These are phyloP conservation scores for Pomacea maculata DNA, from an alignment of 1,140 invertebrate species.

Conservation along the genomic window DNA sequence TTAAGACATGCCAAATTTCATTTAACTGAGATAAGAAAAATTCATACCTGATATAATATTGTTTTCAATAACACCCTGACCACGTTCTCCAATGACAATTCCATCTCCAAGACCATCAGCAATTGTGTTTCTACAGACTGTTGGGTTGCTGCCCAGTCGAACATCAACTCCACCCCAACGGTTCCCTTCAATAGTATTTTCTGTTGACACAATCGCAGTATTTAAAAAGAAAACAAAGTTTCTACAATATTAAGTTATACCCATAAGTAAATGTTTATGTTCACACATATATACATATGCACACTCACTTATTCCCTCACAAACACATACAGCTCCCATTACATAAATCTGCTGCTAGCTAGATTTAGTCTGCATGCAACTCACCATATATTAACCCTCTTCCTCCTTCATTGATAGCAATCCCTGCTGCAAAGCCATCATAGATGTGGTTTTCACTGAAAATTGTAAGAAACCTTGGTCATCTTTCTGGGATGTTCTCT, in stretches of 20 bases:
- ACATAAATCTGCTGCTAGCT: background rate
- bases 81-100: conserved; percentile 54
- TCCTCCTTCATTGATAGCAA: conserved; percentile 57
- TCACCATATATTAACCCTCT: conserved; percentile 53
- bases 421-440: conserved; percentile 54
- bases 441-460: conserved; percentile 57
- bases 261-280: background rate
- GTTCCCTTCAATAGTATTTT: conserved; percentile 54
- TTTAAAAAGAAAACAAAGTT: background rate
- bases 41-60: conserved; percentile 53
- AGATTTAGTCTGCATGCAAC: background rate
- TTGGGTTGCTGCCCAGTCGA: conserved; percentile 49
- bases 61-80: conserved; percentile 50
- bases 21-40: background rate
- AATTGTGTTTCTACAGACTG: conserved; percentile 49
- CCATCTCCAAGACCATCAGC: conserved; percentile 56
- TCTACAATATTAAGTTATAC: background rate
- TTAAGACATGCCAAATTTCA: background rate
- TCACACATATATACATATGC: background rate
- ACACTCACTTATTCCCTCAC: background rate
- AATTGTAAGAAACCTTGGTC: background rate
- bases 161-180: conserved; percentile 60
- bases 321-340: background rate
- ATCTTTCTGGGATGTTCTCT: too few relatives aligned
- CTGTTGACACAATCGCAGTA: conserved; percentile 25